These are phyloP conservation scores for Rhabdophis nuchalis DNA, from an alignment of 2,797 vertebrate species.

Conservation along the genomic window DNA sequence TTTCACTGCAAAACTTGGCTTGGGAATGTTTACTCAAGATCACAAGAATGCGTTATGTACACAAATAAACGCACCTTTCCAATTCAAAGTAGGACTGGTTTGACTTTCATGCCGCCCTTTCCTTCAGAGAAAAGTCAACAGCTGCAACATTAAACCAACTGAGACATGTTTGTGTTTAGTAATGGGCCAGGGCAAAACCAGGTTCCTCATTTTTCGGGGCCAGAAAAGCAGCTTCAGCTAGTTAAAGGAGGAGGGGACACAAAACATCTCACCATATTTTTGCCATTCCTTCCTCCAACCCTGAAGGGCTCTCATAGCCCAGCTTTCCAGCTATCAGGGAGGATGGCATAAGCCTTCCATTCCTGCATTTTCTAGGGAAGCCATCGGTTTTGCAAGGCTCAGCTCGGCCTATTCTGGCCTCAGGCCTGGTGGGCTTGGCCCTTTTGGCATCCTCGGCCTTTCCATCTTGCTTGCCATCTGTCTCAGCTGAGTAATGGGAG, in stretches of 20 bases:
- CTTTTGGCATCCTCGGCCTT: too few species aligned
- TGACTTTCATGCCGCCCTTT: neutral
- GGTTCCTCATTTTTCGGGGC: neutral
- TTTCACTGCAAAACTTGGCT: neutral
- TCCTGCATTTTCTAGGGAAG: neutral
- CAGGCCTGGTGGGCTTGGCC: too few species aligned
- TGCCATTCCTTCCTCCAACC: neutral
- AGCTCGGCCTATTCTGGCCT: neutral
- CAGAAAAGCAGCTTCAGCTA: neutral
- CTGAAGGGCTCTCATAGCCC: neutral
- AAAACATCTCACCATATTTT: too few species aligned
- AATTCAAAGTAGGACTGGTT: neutral
- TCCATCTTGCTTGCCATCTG: neutral
- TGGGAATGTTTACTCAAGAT: neutral
- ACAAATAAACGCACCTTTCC: neutral
- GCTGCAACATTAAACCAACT: neutral
- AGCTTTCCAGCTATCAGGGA: neutral
- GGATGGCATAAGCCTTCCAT: neutral
- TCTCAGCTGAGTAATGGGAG: neutral
- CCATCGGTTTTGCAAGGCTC: neutral
- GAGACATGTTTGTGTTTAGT: neutral
- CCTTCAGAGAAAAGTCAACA: neutral
- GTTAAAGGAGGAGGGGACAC: neutral
- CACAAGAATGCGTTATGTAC: neutral
- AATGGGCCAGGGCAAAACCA: neutral